These are phyloP conservation scores for Henricia sp. DNA, from an alignment of 53 echinoderm and acorn worm species.

Conservation along the genomic window DNA sequence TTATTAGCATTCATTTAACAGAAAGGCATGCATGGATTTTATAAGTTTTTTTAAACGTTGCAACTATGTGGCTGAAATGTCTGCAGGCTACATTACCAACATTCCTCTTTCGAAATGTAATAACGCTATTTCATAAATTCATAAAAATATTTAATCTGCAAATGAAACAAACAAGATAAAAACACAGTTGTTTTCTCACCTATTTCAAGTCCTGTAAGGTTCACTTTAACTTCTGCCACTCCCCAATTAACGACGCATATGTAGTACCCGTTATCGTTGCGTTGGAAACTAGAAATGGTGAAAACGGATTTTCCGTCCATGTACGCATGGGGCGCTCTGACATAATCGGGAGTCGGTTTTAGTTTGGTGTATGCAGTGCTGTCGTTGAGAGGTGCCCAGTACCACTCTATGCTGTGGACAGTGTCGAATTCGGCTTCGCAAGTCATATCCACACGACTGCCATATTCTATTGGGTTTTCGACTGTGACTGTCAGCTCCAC, in stretches of 20 bases:
- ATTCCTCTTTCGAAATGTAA: too few relatives aligned
- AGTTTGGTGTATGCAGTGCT: too few relatives aligned
- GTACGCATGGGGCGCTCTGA: background rate
- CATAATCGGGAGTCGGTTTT: background rate
- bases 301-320: background rate
- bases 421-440: background rate
- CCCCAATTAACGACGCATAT: conserved; percentile 26
- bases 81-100: too few relatives aligned
- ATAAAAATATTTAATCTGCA: too few relatives aligned
- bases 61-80: too few relatives aligned
- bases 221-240: background rate
- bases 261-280: background rate
- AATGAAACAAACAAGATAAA: too few relatives aligned
- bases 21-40: too few relatives aligned
- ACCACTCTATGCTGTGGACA: conserved; percentile 24
- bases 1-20: too few relatives aligned
- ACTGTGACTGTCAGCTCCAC: background rate
- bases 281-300: background rate
- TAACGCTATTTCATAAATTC: too few relatives aligned
- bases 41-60: too few relatives aligned
- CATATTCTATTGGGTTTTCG: background rate
- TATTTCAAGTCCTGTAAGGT: background rate
- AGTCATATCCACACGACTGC: background rate
- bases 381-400: background rate
- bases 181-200: background rate